Evolutionary conservation across 2,888 invertebrate species (phyloP).

Genomic region (Euplexia lucipara): DNA sequence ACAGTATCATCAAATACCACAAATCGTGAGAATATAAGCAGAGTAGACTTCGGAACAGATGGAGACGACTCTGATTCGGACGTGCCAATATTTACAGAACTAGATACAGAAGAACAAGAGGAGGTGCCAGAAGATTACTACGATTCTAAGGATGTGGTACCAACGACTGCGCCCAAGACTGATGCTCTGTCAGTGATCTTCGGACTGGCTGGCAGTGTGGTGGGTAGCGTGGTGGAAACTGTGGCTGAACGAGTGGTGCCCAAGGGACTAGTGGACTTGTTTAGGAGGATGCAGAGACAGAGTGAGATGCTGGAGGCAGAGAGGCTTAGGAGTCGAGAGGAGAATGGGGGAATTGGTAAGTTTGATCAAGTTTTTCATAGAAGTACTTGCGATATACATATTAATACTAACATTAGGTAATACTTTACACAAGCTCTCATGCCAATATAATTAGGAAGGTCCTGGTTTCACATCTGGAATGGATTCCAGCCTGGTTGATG

Average conservation of each 20-base stretch:
- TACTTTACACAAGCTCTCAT: background rate
- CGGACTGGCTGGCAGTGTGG: slow-evolving; percentile 87
- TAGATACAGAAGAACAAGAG: slow-evolving; percentile 78
- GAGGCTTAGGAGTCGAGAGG: slow-evolving; percentile 85
- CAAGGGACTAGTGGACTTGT: slow-evolving; percentile 84
- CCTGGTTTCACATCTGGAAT: too few relatives aligned
- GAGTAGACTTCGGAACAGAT: slow-evolving; percentile 65
- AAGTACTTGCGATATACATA: too few relatives aligned
- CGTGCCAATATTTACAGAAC: slow-evolving; percentile 81
- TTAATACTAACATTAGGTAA: background rate
- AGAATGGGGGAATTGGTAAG: slow-evolving; percentile 88
- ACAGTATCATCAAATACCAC: slow-evolving; percentile 35
- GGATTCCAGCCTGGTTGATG: too few relatives aligned
- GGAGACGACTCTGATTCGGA: slow-evolving; percentile 72
- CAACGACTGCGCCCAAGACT: slow-evolving; percentile 84
- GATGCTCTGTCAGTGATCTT: slow-evolving; percentile 86
- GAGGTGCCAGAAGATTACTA: slow-evolving; percentile 88
- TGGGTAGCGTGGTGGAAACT: slow-evolving; percentile 85
- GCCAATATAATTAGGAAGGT: too few relatives aligned
- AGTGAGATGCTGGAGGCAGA: slow-evolving; percentile 87
- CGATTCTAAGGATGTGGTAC: slow-evolving; percentile 84
- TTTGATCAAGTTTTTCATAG: background rate
- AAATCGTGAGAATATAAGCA: slow-evolving; percentile 41
- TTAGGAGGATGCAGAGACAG: slow-evolving; percentile 87
- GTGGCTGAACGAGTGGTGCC: slow-evolving; percentile 88